Percentiles rank a stretch among this genome's conserved stretches.
These are phyloP conservation scores for Stegostoma tigrinum DNA, from an alignment of 2,113 vertebrate species.

Conservation along the genomic window DNA sequence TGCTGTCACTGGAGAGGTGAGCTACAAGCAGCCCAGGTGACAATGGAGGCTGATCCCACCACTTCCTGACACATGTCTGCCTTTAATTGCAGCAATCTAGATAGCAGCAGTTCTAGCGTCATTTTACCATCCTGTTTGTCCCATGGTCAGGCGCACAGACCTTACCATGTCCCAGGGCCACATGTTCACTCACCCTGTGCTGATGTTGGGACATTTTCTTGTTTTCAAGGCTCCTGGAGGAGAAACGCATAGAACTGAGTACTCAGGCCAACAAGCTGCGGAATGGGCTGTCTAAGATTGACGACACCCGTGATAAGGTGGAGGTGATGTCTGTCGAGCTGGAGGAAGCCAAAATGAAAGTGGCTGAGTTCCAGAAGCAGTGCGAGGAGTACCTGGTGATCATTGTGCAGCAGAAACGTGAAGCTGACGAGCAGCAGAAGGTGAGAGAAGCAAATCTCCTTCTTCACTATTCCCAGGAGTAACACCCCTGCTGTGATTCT, in stretches of 20 bases:
- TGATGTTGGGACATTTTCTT: neutral
- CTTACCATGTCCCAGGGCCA: neutral
- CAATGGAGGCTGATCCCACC: neutral
- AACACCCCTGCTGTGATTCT: no score
- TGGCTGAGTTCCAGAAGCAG: slow-evolving; percentile 73
- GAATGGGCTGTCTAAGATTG: slow-evolving; percentile 74
- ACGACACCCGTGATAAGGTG: slow-evolving; percentile 72
- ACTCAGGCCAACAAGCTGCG: slow-evolving; percentile 70
- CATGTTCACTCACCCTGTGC: neutral
- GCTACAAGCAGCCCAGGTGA: neutral
- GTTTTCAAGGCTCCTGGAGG: slow-evolving; percentile 61
- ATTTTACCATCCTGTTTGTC: neutral
- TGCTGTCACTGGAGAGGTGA: neutral
- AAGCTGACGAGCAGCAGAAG: slow-evolving; percentile 74
- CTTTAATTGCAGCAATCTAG: neutral
- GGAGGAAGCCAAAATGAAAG: slow-evolving; percentile 69
- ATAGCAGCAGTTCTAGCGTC: neutral
- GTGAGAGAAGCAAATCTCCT: slow-evolving; percentile 43
- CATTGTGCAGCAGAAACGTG: slow-evolving; percentile 71
- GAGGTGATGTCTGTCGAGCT: slow-evolving; percentile 79
- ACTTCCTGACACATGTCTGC: neutral
- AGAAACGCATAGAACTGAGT: slow-evolving; percentile 70
- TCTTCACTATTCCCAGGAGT: neutral
- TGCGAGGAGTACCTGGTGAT: slow-evolving; percentile 75
- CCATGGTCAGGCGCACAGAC: neutral